phyloP scores from a whole-genome alignment of 1,140 invertebrate genomes.

The Pseudomyrmex gracilis region DNA sequence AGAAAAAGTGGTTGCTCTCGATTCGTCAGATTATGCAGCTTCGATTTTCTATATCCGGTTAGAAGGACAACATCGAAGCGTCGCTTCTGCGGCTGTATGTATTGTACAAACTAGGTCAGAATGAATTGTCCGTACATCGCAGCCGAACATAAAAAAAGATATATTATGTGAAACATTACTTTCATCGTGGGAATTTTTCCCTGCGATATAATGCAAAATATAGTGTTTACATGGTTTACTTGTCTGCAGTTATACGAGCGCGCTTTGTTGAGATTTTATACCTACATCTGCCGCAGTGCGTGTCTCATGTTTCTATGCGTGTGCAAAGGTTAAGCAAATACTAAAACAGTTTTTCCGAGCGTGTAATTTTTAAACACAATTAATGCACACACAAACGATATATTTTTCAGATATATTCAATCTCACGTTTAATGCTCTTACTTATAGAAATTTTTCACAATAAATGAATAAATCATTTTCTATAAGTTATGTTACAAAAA shows the following conservation, averaged over 20 bases:
- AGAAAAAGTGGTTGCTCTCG: slow-evolving; percentile 32
- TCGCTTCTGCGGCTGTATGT: slow-evolving; percentile 13
- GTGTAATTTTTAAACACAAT: slow-evolving; percentile 41
- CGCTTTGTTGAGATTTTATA: slow-evolving; percentile 5
- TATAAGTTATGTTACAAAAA: too few species aligned
- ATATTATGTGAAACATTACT: slow-evolving; percentile 36
- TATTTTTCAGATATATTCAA: slow-evolving; percentile 1
- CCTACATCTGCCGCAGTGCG: not conserved
- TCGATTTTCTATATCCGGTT: slow-evolving; percentile 62
- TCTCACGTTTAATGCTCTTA: not conserved
- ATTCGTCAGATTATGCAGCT: slow-evolving; percentile 60
- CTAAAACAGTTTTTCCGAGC: not conserved
- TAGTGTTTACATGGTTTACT: slow-evolving; percentile 29
- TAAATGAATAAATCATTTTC: too few species aligned
- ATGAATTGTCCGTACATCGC: slow-evolving; percentile 43
- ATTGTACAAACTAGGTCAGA: slow-evolving; percentile 58
- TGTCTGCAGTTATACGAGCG: slow-evolving; percentile 8
- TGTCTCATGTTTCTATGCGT: slow-evolving; percentile 16
- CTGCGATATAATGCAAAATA: slow-evolving; percentile 47
- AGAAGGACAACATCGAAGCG: slow-evolving; percentile 36
- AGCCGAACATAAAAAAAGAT: not conserved
- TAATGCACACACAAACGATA: slow-evolving; percentile 5
- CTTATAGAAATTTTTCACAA: not conserved
- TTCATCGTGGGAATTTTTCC: not conserved
- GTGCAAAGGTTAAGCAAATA: slow-evolving; percentile 47